Percentiles rank a stretch among this genome's conserved stretches.
Conservation (phyloP, 2,888 invertebrate species). For the Habrosyne pyritoides region DNA sequence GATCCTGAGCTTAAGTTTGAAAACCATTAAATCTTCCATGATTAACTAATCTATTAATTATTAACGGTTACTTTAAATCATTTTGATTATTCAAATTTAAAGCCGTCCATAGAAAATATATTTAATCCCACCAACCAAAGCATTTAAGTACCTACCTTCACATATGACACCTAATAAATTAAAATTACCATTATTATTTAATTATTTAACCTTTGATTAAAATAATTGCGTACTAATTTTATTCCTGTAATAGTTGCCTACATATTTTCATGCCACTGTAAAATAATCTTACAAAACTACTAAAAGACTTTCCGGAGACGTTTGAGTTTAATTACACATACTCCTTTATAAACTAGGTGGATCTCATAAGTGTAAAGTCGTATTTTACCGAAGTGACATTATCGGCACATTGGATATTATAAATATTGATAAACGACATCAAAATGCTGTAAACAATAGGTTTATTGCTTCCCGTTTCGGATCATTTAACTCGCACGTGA, state of each 20-base stretch:
- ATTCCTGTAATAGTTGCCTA: neutral
- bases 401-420: conserved; percentile 54
- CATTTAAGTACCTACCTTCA: too few species aligned
- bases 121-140: too few species aligned
- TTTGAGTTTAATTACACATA: neutral
- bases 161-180: too few species aligned
- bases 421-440: conserved; percentile 73
- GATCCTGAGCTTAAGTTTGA: too few species aligned
- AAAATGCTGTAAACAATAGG: conserved; percentile 70
- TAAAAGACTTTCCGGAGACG: neutral
- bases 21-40: neutral
- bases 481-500: conserved; percentile 78
- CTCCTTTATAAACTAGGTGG: neutral
- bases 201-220: too few species aligned
- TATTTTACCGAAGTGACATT: conserved; percentile 34
- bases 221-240: neutral
- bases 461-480: conserved; percentile 77
- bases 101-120: too few species aligned
- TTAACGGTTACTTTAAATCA: too few species aligned
- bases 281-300: too few species aligned
- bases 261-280: too few species aligned
- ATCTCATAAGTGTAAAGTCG: conserved; percentile 3
- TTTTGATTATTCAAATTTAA: too few species aligned
- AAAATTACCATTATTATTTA: too few species aligned
- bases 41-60: neutral